Conservation (phyloP, 2,888 invertebrate genomes). For the Sthenelais limicola region DNA sequence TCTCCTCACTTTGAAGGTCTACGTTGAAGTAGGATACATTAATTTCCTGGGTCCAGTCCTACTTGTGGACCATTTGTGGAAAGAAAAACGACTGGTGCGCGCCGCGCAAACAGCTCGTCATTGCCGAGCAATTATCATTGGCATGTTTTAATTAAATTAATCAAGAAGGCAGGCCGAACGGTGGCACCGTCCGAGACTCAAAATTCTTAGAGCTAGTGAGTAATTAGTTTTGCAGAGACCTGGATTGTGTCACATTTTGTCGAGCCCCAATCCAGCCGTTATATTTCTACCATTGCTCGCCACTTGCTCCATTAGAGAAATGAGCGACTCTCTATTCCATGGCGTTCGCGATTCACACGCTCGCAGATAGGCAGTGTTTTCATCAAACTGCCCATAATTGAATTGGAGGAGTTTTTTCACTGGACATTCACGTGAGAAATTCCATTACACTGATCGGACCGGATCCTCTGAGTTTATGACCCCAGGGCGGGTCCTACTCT, state of each 20-base stretch:
- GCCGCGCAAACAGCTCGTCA: conserved; percentile 5
- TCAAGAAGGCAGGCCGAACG: too few relatives aligned
- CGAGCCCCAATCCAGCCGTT: too few relatives aligned
- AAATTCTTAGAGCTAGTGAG: too few relatives aligned
- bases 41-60: too few relatives aligned
- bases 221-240: conserved; percentile 17
- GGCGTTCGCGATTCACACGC: conserved; percentile 33
- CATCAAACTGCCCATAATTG: conserved; percentile 21
- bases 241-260: conserved; percentile 21
- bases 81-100: background rate
- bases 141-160: conserved; percentile 33
- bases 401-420: conserved; percentile 3
- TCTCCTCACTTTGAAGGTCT: too few relatives aligned
- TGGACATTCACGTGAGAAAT: conserved; percentile 12
- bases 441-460: conserved; percentile 1
- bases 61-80: too few relatives aligned
- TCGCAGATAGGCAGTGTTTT: background rate
- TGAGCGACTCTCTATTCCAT: conserved; percentile 30
- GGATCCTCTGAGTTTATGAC: too few relatives aligned
- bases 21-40: too few relatives aligned
- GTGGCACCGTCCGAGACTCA: too few relatives aligned
- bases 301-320: conserved; percentile 26
- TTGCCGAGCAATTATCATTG: conserved; percentile 33
- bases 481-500: too few relatives aligned
- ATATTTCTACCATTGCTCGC: too few relatives aligned